phyloP scores from a whole-genome alignment of 1,140 invertebrate genomes.

The Galendromus occidentalis region DNA sequence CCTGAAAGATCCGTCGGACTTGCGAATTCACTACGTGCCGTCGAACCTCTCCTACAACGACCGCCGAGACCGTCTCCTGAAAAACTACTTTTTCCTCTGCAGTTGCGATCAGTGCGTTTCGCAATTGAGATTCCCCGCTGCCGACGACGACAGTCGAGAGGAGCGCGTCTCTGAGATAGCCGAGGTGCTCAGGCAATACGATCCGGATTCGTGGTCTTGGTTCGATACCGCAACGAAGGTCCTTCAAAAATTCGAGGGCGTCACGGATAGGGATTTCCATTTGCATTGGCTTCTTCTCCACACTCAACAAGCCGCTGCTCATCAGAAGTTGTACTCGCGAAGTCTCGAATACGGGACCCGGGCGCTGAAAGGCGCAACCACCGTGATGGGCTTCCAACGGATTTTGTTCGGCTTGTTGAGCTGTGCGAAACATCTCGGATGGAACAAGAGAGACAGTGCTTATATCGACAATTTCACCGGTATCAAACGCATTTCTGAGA shows the following conservation, averaged over 20 bases:
- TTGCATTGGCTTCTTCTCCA: too few relatives aligned
- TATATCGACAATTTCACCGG: neutral
- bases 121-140: too few relatives aligned
- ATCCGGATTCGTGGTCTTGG: too few relatives aligned
- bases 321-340: too few relatives aligned
- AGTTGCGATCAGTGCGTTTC: neutral
- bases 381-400: neutral
- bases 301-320: too few relatives aligned
- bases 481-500: neutral
- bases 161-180: too few relatives aligned
- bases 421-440: neutral
- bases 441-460: neutral
- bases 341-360: neutral
- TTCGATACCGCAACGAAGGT: too few relatives aligned
- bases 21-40: neutral
- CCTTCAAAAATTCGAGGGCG: too few relatives aligned
- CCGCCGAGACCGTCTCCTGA: neutral
- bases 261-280: too few relatives aligned
- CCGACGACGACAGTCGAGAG: too few relatives aligned
- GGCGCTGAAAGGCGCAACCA: neutral
- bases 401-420: neutral
- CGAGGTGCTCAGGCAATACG: too few relatives aligned
- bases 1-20: neutral
- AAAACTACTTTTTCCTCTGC: conserved; percentile 8
- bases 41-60: neutral